phyloP scores from a whole-genome alignment of 2,888 invertebrate species.

The Elmis aenea region DNA sequence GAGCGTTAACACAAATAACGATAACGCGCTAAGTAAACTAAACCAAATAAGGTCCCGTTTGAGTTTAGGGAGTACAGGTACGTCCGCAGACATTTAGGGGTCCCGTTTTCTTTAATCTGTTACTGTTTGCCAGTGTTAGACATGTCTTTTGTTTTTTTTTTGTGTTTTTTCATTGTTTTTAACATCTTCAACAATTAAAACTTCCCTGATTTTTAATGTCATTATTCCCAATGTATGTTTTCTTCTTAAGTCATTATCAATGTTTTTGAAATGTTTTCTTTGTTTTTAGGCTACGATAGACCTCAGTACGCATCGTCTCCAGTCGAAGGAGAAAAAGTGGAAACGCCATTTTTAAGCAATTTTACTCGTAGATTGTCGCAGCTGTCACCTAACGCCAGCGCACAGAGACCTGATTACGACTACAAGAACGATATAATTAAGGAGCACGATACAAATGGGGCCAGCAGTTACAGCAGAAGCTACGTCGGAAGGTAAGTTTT shows the following conservation, averaged over 20 bases:
- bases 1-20: slow-evolving; percentile 21
- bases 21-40: slow-evolving; percentile 50
- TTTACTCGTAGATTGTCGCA: slow-evolving; percentile 60
- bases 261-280: too few relatives aligned
- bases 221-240: slow-evolving; percentile 1
- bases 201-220: too few relatives aligned
- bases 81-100: too few relatives aligned
- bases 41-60: slow-evolving; percentile 56
- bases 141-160: too few relatives aligned
- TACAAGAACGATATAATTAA: slow-evolving; percentile 41
- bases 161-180: too few relatives aligned
- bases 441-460: slow-evolving; percentile 43
- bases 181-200: too few relatives aligned
- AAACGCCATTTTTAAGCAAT: slow-evolving; percentile 67
- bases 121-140: too few relatives aligned
- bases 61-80: slow-evolving; percentile 49
- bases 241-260: slow-evolving; percentile 4
- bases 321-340: slow-evolving; percentile 43
- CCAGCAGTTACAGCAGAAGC: slow-evolving; percentile 17
- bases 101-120: too few relatives aligned
- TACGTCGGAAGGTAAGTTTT: slow-evolving; percentile 23
- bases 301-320: slow-evolving; percentile 24
- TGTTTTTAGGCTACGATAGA: slow-evolving; percentile 30
- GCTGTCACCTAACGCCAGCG: slow-evolving; percentile 27
- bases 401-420: slow-evolving; percentile 31